phyloP scores from a whole-genome alignment of 30 jellyfish, hydroid and myxozoan species.

The Pseudorhiza aurosa region DNA sequence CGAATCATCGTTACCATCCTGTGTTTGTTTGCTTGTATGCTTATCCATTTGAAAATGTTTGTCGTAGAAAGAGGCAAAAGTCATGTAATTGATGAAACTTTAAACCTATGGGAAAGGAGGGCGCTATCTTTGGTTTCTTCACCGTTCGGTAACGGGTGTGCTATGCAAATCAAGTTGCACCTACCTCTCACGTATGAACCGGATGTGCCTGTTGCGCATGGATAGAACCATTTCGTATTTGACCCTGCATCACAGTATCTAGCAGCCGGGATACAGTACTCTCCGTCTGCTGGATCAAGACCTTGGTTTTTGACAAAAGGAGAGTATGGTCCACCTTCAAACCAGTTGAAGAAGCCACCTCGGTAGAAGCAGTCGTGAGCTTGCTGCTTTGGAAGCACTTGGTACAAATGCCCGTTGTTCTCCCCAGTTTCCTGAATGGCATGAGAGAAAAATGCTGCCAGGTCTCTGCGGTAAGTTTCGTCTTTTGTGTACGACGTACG shows the following conservation, averaged over 20 bases:
- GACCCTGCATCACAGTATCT: conserved; percentile 86
- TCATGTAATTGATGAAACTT: no score
- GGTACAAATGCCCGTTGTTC: conserved; percentile 88
- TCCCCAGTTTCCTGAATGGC: conserved; percentile 97
- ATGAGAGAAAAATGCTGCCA: conserved; percentile 93
- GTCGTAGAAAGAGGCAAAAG: no score
- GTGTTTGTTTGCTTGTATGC: no score
- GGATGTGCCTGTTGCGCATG: conserved; percentile 69
- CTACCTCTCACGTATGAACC: conserved; percentile 72
- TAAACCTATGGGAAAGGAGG: no score
- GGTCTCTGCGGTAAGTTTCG: conserved; percentile 84
- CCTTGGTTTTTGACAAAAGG: conserved; percentile 92
- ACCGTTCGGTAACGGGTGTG: no score
- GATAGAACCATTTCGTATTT: conserved; percentile 82
- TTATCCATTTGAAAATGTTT: no score
- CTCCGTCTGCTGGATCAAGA: conserved; percentile 84
- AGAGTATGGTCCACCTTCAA: conserved; percentile 94
- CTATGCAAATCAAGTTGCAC: no score
- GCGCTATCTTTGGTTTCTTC: no score
- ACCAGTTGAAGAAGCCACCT: conserved; percentile 94
- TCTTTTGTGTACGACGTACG: conserved; percentile 61
- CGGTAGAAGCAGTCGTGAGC: conserved; percentile 90
- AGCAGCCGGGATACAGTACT: conserved; percentile 85
- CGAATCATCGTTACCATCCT: no score
- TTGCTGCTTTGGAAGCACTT: conserved; percentile 73